These are phyloP conservation scores for Habropoda laboriosa DNA, from an alignment of 1,140 invertebrate genomes.

Conservation along the genomic window DNA sequence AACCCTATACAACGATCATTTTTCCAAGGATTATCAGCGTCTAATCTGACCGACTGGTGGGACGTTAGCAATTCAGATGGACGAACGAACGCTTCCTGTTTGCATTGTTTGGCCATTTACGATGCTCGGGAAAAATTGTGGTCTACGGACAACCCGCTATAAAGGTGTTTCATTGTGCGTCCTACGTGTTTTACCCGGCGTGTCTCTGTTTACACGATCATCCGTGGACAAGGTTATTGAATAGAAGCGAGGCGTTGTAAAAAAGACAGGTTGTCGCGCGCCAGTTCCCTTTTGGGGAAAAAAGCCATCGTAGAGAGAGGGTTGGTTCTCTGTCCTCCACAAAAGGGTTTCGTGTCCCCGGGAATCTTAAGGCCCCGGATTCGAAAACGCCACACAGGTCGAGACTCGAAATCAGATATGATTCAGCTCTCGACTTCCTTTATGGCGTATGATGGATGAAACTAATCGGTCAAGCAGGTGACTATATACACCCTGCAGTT, in stretches of 20 bases:
- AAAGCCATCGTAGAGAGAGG: background rate
- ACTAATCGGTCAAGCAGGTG: slow-evolving; percentile 53
- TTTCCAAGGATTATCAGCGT: background rate
- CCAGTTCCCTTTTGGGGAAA: background rate
- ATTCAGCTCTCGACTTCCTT: slow-evolving; percentile 37
- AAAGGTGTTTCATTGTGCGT: slow-evolving; percentile 42
- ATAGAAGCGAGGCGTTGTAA: slow-evolving; percentile 24
- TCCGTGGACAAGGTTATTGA: slow-evolving; percentile 37
- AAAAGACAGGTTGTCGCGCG: slow-evolving; percentile 42
- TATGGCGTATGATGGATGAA: slow-evolving; percentile 51
- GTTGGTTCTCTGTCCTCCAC: slow-evolving; percentile 4
- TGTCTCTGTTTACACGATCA: slow-evolving; percentile 40
- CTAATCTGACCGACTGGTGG: background rate
- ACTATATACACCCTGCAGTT: slow-evolving; percentile 37
- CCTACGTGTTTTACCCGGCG: slow-evolving; percentile 16
- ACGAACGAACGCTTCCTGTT: slow-evolving; percentile 20
- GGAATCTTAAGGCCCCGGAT: slow-evolving; percentile 2
- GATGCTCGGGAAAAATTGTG: slow-evolving; percentile 13
- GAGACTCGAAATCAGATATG: slow-evolving; percentile 46
- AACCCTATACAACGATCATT: background rate
- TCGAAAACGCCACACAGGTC: slow-evolving; percentile 44
- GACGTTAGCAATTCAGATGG: slow-evolving; percentile 3
- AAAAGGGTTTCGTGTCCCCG: slow-evolving; percentile 33
- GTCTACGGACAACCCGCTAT: background rate
- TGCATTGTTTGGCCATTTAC: slow-evolving; percentile 23